Evolutionary conservation across 1,140 invertebrate genomes (phyloP), one percentile per base, ranked within the genome.

Genomic region (Coelopa frigida): DNA sequence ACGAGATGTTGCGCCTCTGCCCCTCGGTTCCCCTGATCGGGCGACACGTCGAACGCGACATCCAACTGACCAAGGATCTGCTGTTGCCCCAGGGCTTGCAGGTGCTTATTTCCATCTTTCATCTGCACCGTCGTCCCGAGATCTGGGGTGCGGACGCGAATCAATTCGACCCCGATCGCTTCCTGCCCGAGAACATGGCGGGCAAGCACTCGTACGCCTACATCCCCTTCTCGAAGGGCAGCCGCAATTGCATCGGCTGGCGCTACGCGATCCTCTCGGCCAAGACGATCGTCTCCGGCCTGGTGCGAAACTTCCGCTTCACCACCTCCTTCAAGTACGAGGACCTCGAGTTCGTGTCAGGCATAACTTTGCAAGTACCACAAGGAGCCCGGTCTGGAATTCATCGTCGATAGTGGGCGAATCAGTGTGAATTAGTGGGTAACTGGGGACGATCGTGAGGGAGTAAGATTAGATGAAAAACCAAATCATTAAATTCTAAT

Each of bases 111-210:
- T 29, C 41, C 14, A 51, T 54, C 29, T 54, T 46, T 39, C 22
- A 45, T 46, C 12, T 68, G 50, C 68, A 68, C 59, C 56, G 66
- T 11, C 18, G 41, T 14, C 41, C 37, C 11, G 44, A 50, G 14
- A 33, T 51, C 8, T 56, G 54, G 54, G 51, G 73, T 52, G 69
- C 75, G 15, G 68, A 81, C 43, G 79, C 80, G 3, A 70, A 78
- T 26, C 51, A 55, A 12, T 82, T 79, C 55, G 64, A 80, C 58
- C 79, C 79, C 0, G 76, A 81, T 31, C 59, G 77, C 49, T 82
- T 81, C 58, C 49, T 72, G 8, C 70, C 72, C 10, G 55, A 57
- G 31, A 63, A 69, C 40, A 46, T 57, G 5, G 45, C 44, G n/a
- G 46, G 68, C 37, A 54, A 68, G 49, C 54, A 72, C 46, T 58